Evolutionary conservation across 2,797 vertebrate species (phyloP), one percentile per base, ranked within the genome.

Genomic region (Premnoplex brunnescens): DNA sequence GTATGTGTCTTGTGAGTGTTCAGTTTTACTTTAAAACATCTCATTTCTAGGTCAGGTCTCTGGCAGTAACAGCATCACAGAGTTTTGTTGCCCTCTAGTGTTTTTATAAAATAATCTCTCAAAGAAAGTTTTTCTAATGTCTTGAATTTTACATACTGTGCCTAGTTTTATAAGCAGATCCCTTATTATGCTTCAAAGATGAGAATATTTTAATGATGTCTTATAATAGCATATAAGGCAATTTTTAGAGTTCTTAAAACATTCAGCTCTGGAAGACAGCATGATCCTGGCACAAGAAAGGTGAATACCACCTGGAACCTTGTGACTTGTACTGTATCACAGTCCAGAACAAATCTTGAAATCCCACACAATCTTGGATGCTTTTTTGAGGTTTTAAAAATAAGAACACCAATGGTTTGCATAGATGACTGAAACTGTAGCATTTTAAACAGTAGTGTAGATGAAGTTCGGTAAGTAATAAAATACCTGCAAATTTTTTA

Each of bases 1-100:
- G 18, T 43, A 43, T 34, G 7, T 63, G 23, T 58, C 27, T 26
- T 56, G 4, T 37, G 26, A 27, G 9, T 67, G 28, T 49, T 94
- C 68, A 37, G 19, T 68, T 89, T 37, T 59, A 39, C 48, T 56
- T 59, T 58, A 66, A 49, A 81, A 24, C 4, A 34, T 52, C 49
- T 78, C 46, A 41, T 14, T 62, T 51, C 21, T 32, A 43, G 58
- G 28, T 28, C 30, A 23, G 36, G n/a, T 27, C 55, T 62, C 30
- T 60, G 55, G 7, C 24, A 41, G 32, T 28, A 27, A 41, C 51
- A 39, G 37, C 67, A 56, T 30, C 41, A 12, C 11, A 74, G 95
- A 86, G 74, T 93, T 96, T 58, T 96, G 94, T 85, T 95, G 96
- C 95, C 95, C 95, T 95, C 96, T 97, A 95, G 94, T 95, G 96